These are phyloP conservation scores for Anthrax anthrax DNA, from an alignment of 2,888 invertebrate genomes.

Conservation along the genomic window DNA sequence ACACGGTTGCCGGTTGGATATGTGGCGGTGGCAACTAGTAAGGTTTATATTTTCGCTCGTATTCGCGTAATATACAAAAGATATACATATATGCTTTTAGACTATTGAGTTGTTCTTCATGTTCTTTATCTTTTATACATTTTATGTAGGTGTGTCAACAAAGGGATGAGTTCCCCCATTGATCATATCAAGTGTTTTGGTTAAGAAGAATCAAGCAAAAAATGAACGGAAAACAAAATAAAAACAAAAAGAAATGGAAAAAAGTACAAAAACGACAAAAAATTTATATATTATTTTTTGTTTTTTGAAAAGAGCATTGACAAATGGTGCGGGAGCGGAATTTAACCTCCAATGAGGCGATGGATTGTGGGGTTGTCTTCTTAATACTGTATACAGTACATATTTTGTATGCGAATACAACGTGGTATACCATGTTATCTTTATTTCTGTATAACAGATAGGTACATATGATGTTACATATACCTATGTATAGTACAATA, in stretches of 20 bases:
- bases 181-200: constrained; percentile 2
- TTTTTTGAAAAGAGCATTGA: background rate
- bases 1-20: constrained; percentile 4
- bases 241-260: too few species aligned
- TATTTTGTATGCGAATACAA: background rate
- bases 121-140: too few species aligned
- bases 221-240: too few species aligned
- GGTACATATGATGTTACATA: too few species aligned
- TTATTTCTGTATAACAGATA: too few species aligned
- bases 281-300: too few species aligned
- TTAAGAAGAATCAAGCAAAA: background rate
- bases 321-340: background rate
- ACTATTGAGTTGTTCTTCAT: too few species aligned
- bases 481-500: too few species aligned
- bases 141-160: constrained; percentile 12
- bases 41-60: constrained; percentile 1
- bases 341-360: constrained; percentile 1
- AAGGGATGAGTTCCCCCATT: constrained; percentile 8
- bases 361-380: background rate
- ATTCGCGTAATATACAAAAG: background rate
- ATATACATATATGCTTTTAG: too few species aligned
- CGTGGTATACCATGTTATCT: background rate
- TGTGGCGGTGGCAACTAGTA: background rate
- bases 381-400: background rate
- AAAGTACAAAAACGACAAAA: background rate